Conservation (phyloP, 37 sponge, comb jelly and placozoan species). For the Eunapius fragilis region DNA sequence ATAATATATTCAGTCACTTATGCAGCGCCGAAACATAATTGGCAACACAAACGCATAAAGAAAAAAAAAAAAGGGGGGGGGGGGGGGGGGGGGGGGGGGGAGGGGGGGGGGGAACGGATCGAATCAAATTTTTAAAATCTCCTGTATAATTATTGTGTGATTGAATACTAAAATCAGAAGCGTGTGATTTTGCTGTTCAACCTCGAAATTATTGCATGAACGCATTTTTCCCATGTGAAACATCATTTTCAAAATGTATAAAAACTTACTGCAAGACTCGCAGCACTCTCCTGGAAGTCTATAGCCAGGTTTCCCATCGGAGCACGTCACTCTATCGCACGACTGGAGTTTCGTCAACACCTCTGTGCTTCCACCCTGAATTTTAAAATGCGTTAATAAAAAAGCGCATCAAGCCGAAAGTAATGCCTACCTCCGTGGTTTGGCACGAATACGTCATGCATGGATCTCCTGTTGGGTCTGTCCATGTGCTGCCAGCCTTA, state of each 20-base stretch:
- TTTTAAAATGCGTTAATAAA: neutral
- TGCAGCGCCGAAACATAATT: too few relatives aligned
- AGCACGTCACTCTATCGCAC: constrained; percentile 4
- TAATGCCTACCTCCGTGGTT: neutral
- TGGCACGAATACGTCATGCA: neutral
- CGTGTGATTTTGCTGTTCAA: too few relatives aligned
- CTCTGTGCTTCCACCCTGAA: neutral
- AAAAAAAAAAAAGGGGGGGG: too few relatives aligned
- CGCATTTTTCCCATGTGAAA: too few relatives aligned
- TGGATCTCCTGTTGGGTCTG: neutral
- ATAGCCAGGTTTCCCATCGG: constrained; percentile 66
- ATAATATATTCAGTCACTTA: too few relatives aligned
- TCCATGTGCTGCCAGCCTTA: neutral
- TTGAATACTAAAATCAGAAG: too few relatives aligned
- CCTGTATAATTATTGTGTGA: too few relatives aligned
- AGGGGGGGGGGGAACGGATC: too few relatives aligned
- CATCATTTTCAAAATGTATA: neutral
- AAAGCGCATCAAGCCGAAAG: neutral
- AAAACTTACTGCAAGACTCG: constrained; percentile 38
- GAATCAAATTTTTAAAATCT: too few relatives aligned
- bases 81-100: too few relatives aligned
- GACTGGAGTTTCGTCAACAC: neutral
- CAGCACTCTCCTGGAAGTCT: constrained; percentile 55
- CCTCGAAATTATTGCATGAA: too few relatives aligned
- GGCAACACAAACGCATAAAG: too few relatives aligned